These are phyloP conservation scores for Crocallis elinguaria DNA, from an alignment of 2,888 invertebrate species.

Conservation along the genomic window DNA sequence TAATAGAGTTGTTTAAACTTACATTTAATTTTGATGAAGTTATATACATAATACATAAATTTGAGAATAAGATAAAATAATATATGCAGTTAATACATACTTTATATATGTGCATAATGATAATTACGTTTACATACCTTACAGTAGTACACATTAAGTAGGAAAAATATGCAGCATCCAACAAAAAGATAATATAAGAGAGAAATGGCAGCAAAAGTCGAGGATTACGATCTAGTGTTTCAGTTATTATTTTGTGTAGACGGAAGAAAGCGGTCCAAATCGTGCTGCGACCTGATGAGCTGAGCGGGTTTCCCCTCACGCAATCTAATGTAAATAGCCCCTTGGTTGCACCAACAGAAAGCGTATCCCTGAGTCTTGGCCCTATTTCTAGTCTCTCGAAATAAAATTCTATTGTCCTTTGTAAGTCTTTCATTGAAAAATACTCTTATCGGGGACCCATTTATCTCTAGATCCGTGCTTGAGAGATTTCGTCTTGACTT, in stretches of 20 bases:
- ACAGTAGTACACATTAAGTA: no score
- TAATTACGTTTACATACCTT: no score
- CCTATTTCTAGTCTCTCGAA: constrained; percentile 7
- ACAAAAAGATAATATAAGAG: background rate
- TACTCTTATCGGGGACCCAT: background rate
- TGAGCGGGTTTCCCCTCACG: constrained; percentile 8
- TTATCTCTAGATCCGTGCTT: background rate
- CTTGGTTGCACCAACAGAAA: constrained; percentile 10
- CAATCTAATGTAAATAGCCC: constrained; percentile 5
- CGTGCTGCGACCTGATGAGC: background rate
- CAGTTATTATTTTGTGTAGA: background rate
- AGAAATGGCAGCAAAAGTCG: background rate
- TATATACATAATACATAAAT: no score
- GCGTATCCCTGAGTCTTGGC: background rate
- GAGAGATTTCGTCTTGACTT: constrained; percentile 2
- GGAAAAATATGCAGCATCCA: no score
- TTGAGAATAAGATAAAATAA: no score
- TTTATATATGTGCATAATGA: no score
- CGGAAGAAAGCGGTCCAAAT: background rate
- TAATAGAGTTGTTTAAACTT: no score
- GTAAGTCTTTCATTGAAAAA: no score
- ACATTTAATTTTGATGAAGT: no score
- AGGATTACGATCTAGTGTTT: background rate
- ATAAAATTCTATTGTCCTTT: constrained; percentile 10
- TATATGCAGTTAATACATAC: no score